Percentiles rank a stretch among this genome's conserved stretches.
Evolutionary conservation across 2,797 vertebrate species (phyloP).

Genomic region (Cirrhinus molitorella): DNA sequence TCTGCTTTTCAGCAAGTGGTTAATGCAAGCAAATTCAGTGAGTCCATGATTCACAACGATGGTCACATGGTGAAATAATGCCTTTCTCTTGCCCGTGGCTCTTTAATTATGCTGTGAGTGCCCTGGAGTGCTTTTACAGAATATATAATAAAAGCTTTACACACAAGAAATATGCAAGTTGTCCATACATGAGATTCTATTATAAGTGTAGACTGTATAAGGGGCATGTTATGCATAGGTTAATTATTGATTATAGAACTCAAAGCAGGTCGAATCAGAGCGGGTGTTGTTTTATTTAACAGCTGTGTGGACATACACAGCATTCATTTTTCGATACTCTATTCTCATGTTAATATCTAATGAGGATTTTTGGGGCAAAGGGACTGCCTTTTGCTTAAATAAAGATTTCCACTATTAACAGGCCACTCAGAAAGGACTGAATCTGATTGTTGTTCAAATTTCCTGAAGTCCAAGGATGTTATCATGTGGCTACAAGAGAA

Average conservation of each 20-base stretch:
- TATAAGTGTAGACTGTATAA: conserved; percentile 22
- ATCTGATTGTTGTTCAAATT: not conserved
- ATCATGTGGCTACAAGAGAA: not conserved
- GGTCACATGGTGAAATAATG: conserved; percentile 18
- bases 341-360: conserved; percentile 33
- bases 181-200: conserved; percentile 24
- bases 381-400: not conserved
- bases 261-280: conserved; percentile 1
- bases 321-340: conserved; percentile 8
- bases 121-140: conserved; percentile 25
- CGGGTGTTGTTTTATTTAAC: conserved; percentile 42
- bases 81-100: conserved; percentile 24
- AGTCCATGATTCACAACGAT: not conserved
- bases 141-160: conserved; percentile 22
- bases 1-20: not conserved
- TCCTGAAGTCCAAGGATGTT: not conserved
- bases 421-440: not conserved
- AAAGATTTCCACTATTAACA: conserved; percentile 10
- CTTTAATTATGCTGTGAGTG: conserved; percentile 41
- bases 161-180: conserved; percentile 18
- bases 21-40: not conserved
- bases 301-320: not conserved
- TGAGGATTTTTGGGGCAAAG: conserved; percentile 13
- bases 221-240: not conserved
- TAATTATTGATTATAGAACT: conserved; percentile 53